Evolutionary conservation across 2,888 invertebrate species (phyloP).

Genomic region (Pyrochroa serraticornis): DNA sequence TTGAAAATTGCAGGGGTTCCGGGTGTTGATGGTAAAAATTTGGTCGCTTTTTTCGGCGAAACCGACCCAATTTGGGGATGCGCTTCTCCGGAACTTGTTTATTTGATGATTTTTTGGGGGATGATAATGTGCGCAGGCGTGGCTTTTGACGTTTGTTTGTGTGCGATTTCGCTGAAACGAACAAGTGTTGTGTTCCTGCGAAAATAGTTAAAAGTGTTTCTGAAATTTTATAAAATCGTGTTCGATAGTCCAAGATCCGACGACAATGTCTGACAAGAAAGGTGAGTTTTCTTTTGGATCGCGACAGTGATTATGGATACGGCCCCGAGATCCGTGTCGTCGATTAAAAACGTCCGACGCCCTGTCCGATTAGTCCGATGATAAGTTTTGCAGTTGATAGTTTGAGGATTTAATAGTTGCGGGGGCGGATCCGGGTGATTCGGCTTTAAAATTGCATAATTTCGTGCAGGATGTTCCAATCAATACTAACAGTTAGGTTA

Average conservation of each 20-base stretch:
- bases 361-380: background rate
- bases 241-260: conserved; percentile 1
- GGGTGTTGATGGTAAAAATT: too few species aligned
- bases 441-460: conserved; percentile 50
- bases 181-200: conserved; percentile 11
- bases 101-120: background rate
- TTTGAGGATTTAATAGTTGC: conserved; percentile 10
- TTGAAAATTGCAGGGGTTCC: too few species aligned
- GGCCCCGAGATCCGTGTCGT: background rate
- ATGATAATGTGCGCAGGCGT: conserved; percentile 4
- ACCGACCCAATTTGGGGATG: too few species aligned
- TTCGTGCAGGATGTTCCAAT: conserved; percentile 56
- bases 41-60: too few species aligned
- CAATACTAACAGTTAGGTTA: conserved; percentile 55
- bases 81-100: too few species aligned
- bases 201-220: conserved; percentile 4
- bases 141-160: conserved; percentile 16
- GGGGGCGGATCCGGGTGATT: conserved; percentile 34
- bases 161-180: conserved; percentile 7
- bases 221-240: conserved; percentile 2
- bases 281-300: conserved; percentile 38
- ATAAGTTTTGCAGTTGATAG: conserved; percentile 14
- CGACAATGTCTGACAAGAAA: conserved; percentile 49
- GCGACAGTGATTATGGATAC: background rate
- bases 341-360: background rate